These are phyloP conservation scores for Platichthys stellatus DNA, from an alignment of 2,113 vertebrate species.

Conservation along the genomic window DNA sequence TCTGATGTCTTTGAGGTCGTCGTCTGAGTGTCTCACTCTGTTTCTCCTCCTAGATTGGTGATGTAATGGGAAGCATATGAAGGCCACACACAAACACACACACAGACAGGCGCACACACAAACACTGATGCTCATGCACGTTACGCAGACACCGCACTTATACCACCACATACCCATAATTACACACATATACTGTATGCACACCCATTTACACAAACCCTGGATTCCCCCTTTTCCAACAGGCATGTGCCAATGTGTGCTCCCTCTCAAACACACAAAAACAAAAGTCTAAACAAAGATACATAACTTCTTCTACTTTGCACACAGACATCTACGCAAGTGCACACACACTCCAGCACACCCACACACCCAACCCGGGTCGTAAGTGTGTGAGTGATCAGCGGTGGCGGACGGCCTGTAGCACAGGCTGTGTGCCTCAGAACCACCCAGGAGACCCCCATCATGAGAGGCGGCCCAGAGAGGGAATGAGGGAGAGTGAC, in stretches of 20 bases:
- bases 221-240: constrained; percentile 79
- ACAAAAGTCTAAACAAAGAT: constrained; percentile 67
- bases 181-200: constrained; percentile 75
- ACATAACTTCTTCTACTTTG: constrained; percentile 11
- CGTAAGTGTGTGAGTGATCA: constrained; percentile 58
- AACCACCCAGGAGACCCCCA: constrained; percentile 85
- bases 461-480: constrained; percentile 69
- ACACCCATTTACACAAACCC: constrained; percentile 77
- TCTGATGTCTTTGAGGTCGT: constrained; percentile 81
- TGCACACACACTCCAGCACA: constrained; percentile 14
- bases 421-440: constrained; percentile 58
- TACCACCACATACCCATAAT: constrained; percentile 80
- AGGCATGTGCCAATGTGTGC: constrained; percentile 43
- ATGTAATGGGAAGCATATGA: constrained; percentile 81
- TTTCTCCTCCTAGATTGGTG: constrained; percentile 79
- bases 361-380: constrained; percentile 42
- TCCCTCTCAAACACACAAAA: constrained; percentile 51
- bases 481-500: constrained; percentile 84
- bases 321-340: constrained; percentile 37
- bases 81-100: constrained; percentile 80
- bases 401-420: constrained; percentile 56
- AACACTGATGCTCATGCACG: constrained; percentile 68
- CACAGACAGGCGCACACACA: constrained; percentile 55
- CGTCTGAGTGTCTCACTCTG: constrained; percentile 76
- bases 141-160: constrained; percentile 75